Conservation (phyloP, 2,797 vertebrate species). For the Adrianichthys oophorus region DNA sequence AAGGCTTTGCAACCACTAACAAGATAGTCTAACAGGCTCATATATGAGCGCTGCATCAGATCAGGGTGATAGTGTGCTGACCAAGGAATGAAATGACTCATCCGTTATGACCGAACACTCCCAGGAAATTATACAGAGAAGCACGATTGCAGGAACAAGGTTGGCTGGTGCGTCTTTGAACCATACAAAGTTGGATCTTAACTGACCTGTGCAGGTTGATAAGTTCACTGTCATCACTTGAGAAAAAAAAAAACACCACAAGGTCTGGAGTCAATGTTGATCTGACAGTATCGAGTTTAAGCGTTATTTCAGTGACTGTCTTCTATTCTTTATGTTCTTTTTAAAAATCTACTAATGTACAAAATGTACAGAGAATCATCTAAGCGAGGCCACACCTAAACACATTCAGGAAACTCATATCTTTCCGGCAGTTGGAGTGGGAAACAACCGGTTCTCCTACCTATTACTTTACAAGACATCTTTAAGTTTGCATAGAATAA, state of each 20-base stretch:
- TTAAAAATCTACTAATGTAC: constrained; percentile 19
- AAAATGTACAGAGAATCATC: constrained; percentile 41
- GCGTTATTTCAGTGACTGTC: constrained; percentile 34
- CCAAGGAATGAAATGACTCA: constrained; percentile 59
- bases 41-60: constrained; percentile 44
- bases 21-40: constrained; percentile 40
- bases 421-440: constrained; percentile 60
- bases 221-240: constrained; percentile 12
- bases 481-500: constrained; percentile 1
- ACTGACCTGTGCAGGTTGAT: constrained; percentile 3
- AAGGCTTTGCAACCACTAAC: constrained; percentile 45
- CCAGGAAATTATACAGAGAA: constrained; percentile 47
- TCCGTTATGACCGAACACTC: constrained; percentile 46
- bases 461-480: constrained; percentile 43
- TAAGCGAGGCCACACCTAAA: constrained; percentile 76
- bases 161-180: constrained; percentile 41
- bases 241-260: constrained; percentile 10
- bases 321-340: constrained; percentile 34
- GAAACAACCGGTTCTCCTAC: constrained; percentile 69
- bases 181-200: constrained; percentile 47
- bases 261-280: constrained; percentile 41
- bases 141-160: constrained; percentile 26
- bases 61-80: constrained; percentile 37
- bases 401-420: constrained; percentile 72
- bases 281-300: constrained; percentile 23